Conservation (phyloP, 2,797 vertebrate species). For the Gymnopithys bicolor region DNA sequence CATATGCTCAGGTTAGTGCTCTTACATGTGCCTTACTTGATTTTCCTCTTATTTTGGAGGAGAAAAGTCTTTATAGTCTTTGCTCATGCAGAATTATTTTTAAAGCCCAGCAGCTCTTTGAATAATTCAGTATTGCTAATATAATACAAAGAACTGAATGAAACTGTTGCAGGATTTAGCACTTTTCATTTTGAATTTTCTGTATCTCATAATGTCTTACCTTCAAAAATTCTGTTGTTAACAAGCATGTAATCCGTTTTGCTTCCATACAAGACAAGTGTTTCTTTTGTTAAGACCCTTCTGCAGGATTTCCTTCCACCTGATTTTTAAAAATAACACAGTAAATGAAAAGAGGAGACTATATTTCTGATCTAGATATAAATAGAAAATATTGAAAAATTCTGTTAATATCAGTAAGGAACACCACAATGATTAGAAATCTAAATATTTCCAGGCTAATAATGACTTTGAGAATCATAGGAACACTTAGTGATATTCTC, state of each 20-base stretch:
- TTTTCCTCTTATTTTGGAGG: not conserved
- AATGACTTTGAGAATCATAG: not conserved
- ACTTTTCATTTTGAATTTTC: not conserved
- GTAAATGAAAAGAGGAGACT: not conserved
- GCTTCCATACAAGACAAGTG: not conserved
- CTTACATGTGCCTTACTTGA: not conserved
- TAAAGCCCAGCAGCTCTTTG: not conserved
- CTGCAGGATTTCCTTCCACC: not conserved
- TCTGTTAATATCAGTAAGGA: not conserved
- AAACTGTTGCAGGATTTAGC: not conserved
- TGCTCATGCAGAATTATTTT: not conserved
- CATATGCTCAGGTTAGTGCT: conserved; percentile 95
- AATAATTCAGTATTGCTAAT: not conserved
- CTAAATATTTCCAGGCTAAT: not conserved
- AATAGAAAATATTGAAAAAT: not conserved
- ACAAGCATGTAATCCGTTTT: not conserved
- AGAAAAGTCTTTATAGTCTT: not conserved
- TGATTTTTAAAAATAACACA: not conserved
- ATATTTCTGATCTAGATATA: not conserved
- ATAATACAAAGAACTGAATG: not conserved
- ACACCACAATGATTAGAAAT: not conserved
- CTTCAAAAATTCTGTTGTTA: not conserved
- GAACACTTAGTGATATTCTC: not conserved
- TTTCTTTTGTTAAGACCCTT: not conserved
- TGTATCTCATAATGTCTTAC: not conserved